Base-by-base conservation (phyloP, 2,888 invertebrate species). In the Aphrophora alni region DNA sequence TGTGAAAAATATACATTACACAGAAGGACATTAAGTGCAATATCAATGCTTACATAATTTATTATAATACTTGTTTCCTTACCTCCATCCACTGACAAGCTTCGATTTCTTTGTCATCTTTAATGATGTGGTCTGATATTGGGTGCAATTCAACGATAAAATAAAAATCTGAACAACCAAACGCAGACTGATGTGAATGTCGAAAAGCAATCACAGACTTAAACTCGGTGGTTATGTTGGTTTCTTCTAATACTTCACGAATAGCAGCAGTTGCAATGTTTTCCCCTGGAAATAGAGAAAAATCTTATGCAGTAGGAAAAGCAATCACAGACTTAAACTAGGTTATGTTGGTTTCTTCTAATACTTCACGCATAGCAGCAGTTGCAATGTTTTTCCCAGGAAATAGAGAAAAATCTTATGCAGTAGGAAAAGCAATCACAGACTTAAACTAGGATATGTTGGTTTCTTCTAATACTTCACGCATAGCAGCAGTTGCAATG, bases 381-480 rank as follows among this genome's bases (percentile, higher is more conserved):
- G 93, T 93, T 81, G 92, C 90, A 69, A 98, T 90, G 86, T 96
- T 93, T 90, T 98, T 98, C 80, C 93, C 95, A 95, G 86, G 73
- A 83, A 51, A 25, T 71, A 25, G 24, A 44, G 0, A 38, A 70
- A 33, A 27, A 4, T 21, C 2, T 77, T 25, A 27, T n/a, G n/a
- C n/a, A n/a, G n/a, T n/a, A n/a, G n/a, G 91, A 74, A 97, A 90
- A 72, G 93, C 92, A 0, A 97, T 88, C 82, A 98, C 89, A 24
- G 94, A 93, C 80, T 93, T 90, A 88, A 96, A 98, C 85, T 92
- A 90, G 0, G 92, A 89, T 78, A 98, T 91, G 75, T 95, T 95
- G 0, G 98, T 98, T 89, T 98, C 98, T 89, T 98, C 98, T 78
- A 91, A 89, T 0, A 98, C 95, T 89, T 98, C 98, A 83, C 98